These are phyloP conservation scores for Andrena marginata DNA, from an alignment of 2,888 invertebrate species.

Conservation along the genomic window DNA sequence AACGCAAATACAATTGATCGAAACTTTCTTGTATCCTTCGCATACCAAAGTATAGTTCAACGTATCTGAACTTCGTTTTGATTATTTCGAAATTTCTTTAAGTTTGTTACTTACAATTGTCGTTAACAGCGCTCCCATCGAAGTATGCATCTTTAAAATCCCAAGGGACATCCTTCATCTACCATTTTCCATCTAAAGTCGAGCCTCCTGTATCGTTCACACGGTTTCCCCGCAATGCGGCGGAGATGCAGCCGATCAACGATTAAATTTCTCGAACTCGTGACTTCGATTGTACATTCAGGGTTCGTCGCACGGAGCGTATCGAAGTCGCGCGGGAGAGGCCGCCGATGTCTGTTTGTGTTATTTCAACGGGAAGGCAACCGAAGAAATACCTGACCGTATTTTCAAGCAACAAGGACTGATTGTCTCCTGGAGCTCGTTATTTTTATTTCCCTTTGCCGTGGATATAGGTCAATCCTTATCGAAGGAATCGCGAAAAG, in stretches of 20 bases:
- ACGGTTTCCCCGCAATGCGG: conserved; percentile 42
- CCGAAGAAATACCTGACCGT: conserved; percentile 42
- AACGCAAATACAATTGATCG: no score
- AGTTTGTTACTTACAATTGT: no score
- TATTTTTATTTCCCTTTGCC: conserved; percentile 53
- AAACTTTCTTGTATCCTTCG: no score
- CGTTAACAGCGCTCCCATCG: neutral
- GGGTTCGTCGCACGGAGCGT: conserved; percentile 23
- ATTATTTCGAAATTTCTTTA: neutral
- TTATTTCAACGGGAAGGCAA: conserved; percentile 11
- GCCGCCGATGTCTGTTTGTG: conserved; percentile 30
- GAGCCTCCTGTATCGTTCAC: neutral
- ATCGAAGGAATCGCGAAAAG: conserved; percentile 46
- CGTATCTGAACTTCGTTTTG: neutral
- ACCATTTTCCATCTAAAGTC: neutral
- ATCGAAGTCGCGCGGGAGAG: conserved; percentile 14
- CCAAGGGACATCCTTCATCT: neutral
- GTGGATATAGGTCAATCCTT: conserved; percentile 55
- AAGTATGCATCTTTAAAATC: neutral
- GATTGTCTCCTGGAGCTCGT: conserved; percentile 35
- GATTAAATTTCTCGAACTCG: conserved; percentile 46
- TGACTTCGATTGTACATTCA: conserved; percentile 51
- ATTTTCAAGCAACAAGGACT: conserved; percentile 42
- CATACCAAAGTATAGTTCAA: no score
- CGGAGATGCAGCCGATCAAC: conserved; percentile 30